Evolutionary conservation across 2,888 invertebrate genomes (phyloP), one percentile per base, ranked within the genome.

Genomic region (Acheta domesticus): DNA sequence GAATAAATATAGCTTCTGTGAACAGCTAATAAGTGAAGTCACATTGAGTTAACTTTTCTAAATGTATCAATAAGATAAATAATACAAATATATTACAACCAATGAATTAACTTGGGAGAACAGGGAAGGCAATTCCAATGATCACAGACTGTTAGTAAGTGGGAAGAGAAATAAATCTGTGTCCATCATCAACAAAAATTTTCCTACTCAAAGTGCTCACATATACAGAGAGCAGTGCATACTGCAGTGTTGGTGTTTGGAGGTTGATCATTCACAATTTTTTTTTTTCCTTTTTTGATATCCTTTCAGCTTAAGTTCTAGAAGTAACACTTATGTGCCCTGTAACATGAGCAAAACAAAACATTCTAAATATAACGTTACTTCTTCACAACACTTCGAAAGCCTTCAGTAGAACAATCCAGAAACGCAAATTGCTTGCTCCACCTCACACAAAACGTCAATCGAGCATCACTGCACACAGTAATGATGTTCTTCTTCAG

Each of bases 61-160:
- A 79, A 79, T 48, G 49, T 77, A 80, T 80, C 74, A 75, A 75
- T 80, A 80, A 49, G 49, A 49, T 75, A 62, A 75, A 79, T 77
- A 79, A 77, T 76, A 79, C 74, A 75, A 75, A 78, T 76, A 76
- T 78, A 75, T 75, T 76, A 79, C 74, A 75, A 78, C 74, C 23
- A 77, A 77, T 77, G 20, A 78, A 20, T 48, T 77, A 78, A 80
- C 74, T 78, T 79, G 77, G 75, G 73, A 82, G 75, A 79, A 80
- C 50, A 78, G 86, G 86, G 86, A 87, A 87, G 88, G 87, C 87
- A 87, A 87, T 87, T 87, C 86, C 87, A 86, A 86, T 86, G 86
- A 88, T 88, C 88, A 88, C 88, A 88, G 88, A 87, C 87, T 87
- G 87, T 87, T 87, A 78, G 77, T 78, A 78, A 82, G 81, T 78